phyloP scores from a whole-genome alignment of 1,140 invertebrate genomes.

The Caerostris extrusa region DNA sequence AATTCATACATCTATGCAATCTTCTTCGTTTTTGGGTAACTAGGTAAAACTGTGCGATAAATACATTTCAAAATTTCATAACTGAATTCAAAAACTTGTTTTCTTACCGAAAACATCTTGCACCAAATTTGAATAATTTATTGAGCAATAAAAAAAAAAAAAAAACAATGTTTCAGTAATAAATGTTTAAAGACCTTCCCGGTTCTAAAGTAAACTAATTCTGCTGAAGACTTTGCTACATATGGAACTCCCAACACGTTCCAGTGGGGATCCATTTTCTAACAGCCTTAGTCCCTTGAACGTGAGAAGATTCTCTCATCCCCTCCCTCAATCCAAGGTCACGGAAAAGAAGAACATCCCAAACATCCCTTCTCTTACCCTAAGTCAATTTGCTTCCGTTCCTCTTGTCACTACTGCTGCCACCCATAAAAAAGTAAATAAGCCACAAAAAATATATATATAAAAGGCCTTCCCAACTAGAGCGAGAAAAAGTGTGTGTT shows the following conservation, averaged over 20 bases:
- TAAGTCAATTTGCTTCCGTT: conserved; percentile 9
- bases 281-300: background rate
- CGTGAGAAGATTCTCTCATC: background rate
- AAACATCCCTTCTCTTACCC: background rate
- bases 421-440: background rate
- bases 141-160: background rate
- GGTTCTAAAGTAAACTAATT: background rate
- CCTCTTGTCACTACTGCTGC: background rate
- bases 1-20: too few species aligned
- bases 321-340: background rate
- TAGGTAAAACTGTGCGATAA: too few species aligned
- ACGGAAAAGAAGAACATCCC: background rate
- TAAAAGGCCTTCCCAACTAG: background rate
- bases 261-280: background rate
- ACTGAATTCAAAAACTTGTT: too few species aligned
- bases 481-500: background rate
- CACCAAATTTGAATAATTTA: too few species aligned
- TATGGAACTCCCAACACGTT: background rate
- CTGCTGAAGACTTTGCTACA: background rate
- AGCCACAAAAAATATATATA: background rate
- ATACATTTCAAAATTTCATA: too few species aligned
- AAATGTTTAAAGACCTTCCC: background rate
- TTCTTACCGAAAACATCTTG: too few species aligned
- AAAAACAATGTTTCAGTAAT: background rate
- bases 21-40: too few species aligned